Evolutionary conservation across 2,113 vertebrate species (phyloP).

Genomic region (Lutjanus erythropterus): DNA sequence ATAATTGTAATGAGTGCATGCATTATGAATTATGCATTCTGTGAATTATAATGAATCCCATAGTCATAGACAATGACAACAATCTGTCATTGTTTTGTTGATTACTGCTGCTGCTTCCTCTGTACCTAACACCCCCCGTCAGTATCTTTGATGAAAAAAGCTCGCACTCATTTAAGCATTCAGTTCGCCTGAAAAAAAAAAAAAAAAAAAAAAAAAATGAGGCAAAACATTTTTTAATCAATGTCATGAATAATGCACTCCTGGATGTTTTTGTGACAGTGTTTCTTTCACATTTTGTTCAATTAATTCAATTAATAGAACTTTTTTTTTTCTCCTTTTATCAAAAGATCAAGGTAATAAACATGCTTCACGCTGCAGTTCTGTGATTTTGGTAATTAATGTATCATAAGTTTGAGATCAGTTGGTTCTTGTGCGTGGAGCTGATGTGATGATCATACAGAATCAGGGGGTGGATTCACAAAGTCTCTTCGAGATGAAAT

Average conservation of each 20-base stretch:
- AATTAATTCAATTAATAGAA: conserved; percentile 23
- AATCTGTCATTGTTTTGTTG: conserved; percentile 50
- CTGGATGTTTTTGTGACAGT: neutral
- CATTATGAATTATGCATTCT: conserved; percentile 61
- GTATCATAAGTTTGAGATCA: neutral
- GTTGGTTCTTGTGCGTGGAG: neutral
- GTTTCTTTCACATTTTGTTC: neutral
- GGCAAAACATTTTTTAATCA: conserved; percentile 41
- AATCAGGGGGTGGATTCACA: too few relatives aligned
- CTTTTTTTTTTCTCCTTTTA: neutral
- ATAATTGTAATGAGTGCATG: conserved; percentile 42
- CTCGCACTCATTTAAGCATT: conserved; percentile 35
- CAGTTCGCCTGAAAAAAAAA: conserved; percentile 26
- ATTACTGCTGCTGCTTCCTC: conserved; percentile 37
- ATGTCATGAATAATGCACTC: conserved; percentile 30
- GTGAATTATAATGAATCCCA: conserved; percentile 47
- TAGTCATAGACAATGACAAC: conserved; percentile 40
- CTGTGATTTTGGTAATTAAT: neutral
- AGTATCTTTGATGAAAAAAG: conserved; percentile 24
- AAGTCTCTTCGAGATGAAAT: too few relatives aligned
- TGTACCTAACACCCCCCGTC: neutral
- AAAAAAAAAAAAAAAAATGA: too few relatives aligned
- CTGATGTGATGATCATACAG: neutral
- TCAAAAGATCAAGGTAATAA: conserved; percentile 16
- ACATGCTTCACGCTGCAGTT: neutral